Percentiles rank a stretch among this genome's conserved stretches.
Conservation (phyloP, 2,797 vertebrate species). For the Sebastes steindachneri region DNA sequence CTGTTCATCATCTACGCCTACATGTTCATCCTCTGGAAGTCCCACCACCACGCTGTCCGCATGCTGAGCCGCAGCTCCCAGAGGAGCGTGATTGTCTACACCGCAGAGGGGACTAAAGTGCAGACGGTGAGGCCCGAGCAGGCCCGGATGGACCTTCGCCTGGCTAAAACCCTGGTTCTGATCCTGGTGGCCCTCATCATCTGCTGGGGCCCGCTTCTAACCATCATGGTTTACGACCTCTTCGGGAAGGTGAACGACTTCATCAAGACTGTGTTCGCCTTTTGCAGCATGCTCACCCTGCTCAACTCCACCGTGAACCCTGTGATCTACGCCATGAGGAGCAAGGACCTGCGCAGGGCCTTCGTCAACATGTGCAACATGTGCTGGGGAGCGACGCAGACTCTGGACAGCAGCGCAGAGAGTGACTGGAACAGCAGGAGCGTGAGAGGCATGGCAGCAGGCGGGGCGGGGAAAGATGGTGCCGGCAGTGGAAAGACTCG, state of each 20-base stretch:
- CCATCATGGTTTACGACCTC: constrained; percentile 98
- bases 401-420: constrained; percentile 94
- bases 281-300: constrained; percentile 97
- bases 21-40: constrained; percentile 99
- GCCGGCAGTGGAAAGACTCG: constrained; percentile 89
- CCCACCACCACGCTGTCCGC: constrained; percentile 94
- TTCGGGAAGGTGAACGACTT: constrained; percentile 97
- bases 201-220: constrained; percentile 98
- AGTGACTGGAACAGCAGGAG: constrained; percentile 94
- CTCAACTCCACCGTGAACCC: constrained; percentile 98
- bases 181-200: constrained; percentile 97
- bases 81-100: constrained; percentile 94
- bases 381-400: constrained; percentile 86
- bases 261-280: constrained; percentile 96
- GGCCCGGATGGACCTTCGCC: constrained; percentile 96
- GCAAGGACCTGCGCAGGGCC: constrained; percentile 95
- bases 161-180: constrained; percentile 97
- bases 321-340: constrained; percentile 98
- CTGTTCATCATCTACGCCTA: constrained; percentile 98
- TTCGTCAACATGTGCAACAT: constrained; percentile 91
- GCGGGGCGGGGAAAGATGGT: constrained; percentile 78
- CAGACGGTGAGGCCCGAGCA: constrained; percentile 94
- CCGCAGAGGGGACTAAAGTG: constrained; percentile 93
- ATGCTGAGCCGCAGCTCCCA: constrained; percentile 97
- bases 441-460: constrained; percentile 85